phyloP scores from a whole-genome alignment of 1,140 invertebrate genomes.

The Cydia strobilella region DNA sequence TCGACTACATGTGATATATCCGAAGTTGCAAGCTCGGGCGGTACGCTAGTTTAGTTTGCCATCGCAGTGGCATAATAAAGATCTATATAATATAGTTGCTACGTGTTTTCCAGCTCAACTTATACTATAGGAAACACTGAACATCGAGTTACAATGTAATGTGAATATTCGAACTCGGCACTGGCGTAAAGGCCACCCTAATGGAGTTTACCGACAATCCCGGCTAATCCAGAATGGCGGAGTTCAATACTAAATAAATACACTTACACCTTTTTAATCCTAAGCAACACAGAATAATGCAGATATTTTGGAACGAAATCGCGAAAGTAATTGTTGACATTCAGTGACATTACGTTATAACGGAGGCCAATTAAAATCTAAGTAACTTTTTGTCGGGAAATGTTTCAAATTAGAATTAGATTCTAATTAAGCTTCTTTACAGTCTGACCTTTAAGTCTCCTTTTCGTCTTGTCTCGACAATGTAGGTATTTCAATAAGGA shows the following conservation, averaged over 20 bases:
- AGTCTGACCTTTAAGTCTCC: no score
- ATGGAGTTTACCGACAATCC: slow-evolving; percentile 3
- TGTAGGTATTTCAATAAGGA: no score
- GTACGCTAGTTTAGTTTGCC: no score
- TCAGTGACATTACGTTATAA: not conserved
- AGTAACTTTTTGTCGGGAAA: not conserved
- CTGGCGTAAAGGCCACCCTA: slow-evolving; percentile 13
- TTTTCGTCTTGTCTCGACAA: no score
- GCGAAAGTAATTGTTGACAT: not conserved
- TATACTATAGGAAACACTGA: not conserved
- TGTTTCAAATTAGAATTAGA: not conserved
- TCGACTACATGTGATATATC: no score
- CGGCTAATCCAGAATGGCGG: slow-evolving; percentile 7
- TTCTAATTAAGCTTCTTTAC: no score
- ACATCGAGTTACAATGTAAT: not conserved
- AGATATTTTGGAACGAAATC: not conserved
- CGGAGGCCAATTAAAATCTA: not conserved
- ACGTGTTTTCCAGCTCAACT: not conserved
- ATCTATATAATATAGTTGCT: not conserved
- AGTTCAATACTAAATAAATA: not conserved
- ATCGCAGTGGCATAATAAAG: no score
- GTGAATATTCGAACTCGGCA: not conserved
- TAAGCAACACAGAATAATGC: not conserved
- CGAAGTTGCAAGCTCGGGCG: no score
- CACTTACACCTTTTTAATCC: not conserved